A percentile compares a stretch with the other conserved stretches of the same genome.
These are phyloP conservation scores for Sus scrofa DNA, from an alignment of 2,113 vertebrate genomes.

Conservation along the genomic window T2T-Sscrofa CM000823.6:36999501-37000000, in stretches of 20 bases:
- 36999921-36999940: slow-evolving; percentile 36
- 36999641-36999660: neutral
- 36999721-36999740: neutral
- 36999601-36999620: slow-evolving; percentile 8
- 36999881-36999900: neutral
- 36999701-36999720: neutral
- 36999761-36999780: neutral
- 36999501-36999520: neutral
- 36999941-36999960: neutral
- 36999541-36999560: neutral
- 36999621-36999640: neutral
- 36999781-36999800: neutral
- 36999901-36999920: neutral
- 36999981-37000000: neutral
- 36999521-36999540: neutral
- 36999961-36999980: neutral
- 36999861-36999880: neutral
- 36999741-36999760: neutral
- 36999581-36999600: neutral
- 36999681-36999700: neutral
- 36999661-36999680: slow-evolving; percentile 21
- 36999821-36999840: neutral
- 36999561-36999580: neutral
- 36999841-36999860: neutral
- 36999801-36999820: neutral